Conservation (phyloP, 1,140 invertebrate genomes). For the Scaptomyza pallida region DNA sequence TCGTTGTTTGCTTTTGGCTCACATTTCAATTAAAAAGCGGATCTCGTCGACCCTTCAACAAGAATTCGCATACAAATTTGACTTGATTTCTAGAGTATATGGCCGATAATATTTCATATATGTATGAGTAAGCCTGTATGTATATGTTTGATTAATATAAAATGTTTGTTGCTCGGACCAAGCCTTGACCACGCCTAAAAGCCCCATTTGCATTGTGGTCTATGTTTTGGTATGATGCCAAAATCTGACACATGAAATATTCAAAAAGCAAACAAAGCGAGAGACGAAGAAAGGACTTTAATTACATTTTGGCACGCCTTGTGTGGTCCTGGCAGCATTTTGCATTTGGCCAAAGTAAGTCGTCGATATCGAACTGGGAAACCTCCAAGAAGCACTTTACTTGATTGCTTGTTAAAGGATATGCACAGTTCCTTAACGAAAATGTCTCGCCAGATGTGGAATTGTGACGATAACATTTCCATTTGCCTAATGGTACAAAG, state of each 20-base stretch:
- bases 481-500: conserved; percentile 38
- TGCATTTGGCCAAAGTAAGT: conserved; percentile 18
- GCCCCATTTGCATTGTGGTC: conserved; percentile 37
- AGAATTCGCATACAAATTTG: not conserved
- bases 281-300: conserved; percentile 37
- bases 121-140: conserved; percentile 14
- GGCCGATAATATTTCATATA: not conserved
- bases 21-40: conserved; percentile 44
- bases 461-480: conserved; percentile 25
- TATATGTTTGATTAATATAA: conserved; percentile 11
- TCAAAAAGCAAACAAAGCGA: conserved; percentile 33
- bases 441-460: not conserved
- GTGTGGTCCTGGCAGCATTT: conserved; percentile 10
- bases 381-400: conserved; percentile 33
- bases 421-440: not conserved
- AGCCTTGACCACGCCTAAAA: conserved; percentile 47
- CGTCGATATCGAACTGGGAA: conserved; percentile 24
- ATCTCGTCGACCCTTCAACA: not conserved
- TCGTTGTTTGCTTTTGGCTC: conserved; percentile 22
- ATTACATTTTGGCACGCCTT: conserved; percentile 59
- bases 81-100: conserved; percentile 1
- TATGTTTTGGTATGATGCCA: conserved; percentile 12
- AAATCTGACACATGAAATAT: conserved; percentile 57
- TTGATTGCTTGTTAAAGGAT: conserved; percentile 37
- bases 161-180: conserved; percentile 1